Evolutionary conservation across 23 tunicate species (phyloP).

Genomic region (Halocynthia roretzi): DNA sequence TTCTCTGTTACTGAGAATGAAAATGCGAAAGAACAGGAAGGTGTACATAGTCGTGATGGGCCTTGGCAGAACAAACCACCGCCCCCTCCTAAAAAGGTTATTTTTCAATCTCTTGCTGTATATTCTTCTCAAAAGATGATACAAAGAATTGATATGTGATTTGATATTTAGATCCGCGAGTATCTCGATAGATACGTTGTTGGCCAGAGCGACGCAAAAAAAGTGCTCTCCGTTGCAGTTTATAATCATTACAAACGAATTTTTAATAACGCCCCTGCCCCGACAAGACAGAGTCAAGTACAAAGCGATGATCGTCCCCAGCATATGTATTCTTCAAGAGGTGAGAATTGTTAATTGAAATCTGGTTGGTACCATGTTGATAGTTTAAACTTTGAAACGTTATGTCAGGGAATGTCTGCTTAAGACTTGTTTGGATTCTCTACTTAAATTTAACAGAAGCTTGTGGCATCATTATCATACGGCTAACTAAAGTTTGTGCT

Average conservation of each 20-base stretch:
- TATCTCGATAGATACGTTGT: conserved; percentile 85
- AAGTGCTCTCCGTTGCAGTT: conserved; percentile 87
- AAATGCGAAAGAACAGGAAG: conserved; percentile 14
- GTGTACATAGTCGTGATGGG: conserved; percentile 22
- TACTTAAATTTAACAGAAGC: not conserved
- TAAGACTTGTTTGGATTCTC: too few relatives aligned
- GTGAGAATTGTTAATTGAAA: conserved; percentile 3
- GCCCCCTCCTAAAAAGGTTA: conserved; percentile 85
- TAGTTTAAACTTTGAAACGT: too few relatives aligned
- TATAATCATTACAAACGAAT: conserved; percentile 95
- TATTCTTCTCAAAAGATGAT: not conserved
- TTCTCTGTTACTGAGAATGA: conserved; percentile 32
- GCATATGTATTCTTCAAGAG: conserved; percentile 67
- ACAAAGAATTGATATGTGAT: not conserved
- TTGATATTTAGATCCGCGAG: conserved; percentile 43
- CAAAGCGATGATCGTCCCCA: conserved; percentile 46
- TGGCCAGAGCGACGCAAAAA: conserved; percentile 85
- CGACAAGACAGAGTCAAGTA: conserved; percentile 1
- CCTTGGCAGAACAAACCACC: conserved; percentile 73
- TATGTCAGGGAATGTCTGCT: too few relatives aligned
- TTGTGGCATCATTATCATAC: not conserved
- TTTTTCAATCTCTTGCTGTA: not conserved
- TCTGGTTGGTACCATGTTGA: too few relatives aligned
- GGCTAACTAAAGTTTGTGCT: not conserved
- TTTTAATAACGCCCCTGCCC: conserved; percentile 46